Base-by-base conservation (phyloP, 2,797 vertebrate genomes). In the Macroramphosus scolopax region DNA sequence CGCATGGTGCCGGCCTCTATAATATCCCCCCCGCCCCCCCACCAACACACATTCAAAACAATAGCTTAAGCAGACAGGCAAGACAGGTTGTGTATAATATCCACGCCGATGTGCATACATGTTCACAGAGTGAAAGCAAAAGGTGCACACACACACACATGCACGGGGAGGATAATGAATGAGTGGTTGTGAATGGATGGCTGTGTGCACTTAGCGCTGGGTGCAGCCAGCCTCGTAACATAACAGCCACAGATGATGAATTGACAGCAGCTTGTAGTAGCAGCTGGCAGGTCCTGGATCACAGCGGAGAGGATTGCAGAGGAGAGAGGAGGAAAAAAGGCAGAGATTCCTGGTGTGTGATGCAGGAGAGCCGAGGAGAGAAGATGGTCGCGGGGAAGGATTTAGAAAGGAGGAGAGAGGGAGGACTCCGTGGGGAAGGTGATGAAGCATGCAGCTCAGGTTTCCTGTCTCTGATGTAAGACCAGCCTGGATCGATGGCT, bases 401-500 rank as follows among this genome's bases (percentile, higher is more conserved):
- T 71, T 62, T 54, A 50, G 69, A 61, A 34, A 47, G 35, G 66
- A 52, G 54, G 53, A 68, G 68, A 70, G 72, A 72, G 61, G 61
- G 73, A 81, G 77, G 77, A 81, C 74, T 87, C 81, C 64, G n/a
- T 70, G 46, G 80, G 84, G 85, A 87, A 80, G 83, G 78, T 86
- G 85, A 86, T 87, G 85, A 86, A 87, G 81, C 86, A 79, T 75
- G 77, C 73, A 75, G 80, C 83, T 89, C 82, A 75, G 77, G 85
- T 90, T 89, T 87, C 87, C 84, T 86, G 80, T 87, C 82, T 87
- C 78, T 88, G 87, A 87, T 87, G 86, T 85, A 87, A 88, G 82
- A 80, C 84, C 80, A 82, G 74, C 72, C 69, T 82, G 80, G 82
- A 90, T 90, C 87, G 82, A 89, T 89, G 83, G 78, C 77, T 85